Conservation (phyloP, 1,140 invertebrate genomes). For the Neodiprion pinetum region DNA sequence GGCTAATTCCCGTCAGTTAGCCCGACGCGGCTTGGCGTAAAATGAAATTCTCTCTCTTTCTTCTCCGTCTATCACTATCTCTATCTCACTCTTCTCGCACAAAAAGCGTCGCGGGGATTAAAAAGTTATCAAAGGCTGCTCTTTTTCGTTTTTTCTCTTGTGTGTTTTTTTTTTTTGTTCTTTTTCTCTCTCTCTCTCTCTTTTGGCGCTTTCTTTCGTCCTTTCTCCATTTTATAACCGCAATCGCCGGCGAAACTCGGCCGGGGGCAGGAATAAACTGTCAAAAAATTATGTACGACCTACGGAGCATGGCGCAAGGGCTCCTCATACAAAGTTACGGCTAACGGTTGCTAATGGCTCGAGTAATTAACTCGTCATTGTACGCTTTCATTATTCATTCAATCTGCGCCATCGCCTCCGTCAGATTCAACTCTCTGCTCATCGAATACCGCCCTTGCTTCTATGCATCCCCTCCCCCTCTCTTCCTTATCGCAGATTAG, state of each 20-base stretch:
- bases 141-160: too few relatives aligned
- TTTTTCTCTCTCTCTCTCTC: too few relatives aligned
- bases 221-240: neutral
- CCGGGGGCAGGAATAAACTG: constrained; percentile 1
- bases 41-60: too few relatives aligned
- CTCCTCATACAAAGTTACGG: neutral
- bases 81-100: too few relatives aligned
- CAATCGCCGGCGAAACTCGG: neutral
- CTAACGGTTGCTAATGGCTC: constrained; percentile 1
- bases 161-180: too few relatives aligned
- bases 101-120: neutral
- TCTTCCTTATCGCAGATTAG: too few relatives aligned
- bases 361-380: constrained; percentile 13
- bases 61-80: too few relatives aligned
- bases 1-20: neutral
- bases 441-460: too few relatives aligned
- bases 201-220: too few relatives aligned
- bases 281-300: constrained; percentile 16
- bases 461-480: too few relatives aligned
- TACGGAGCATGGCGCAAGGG: neutral
- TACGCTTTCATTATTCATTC: constrained; percentile 4
- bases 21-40: neutral
- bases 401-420: too few relatives aligned
- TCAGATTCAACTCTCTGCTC: too few relatives aligned
- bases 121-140: neutral